Conservation (phyloP, 2,113 vertebrate genomes). For the Glaucidium brasilianum region DNA sequence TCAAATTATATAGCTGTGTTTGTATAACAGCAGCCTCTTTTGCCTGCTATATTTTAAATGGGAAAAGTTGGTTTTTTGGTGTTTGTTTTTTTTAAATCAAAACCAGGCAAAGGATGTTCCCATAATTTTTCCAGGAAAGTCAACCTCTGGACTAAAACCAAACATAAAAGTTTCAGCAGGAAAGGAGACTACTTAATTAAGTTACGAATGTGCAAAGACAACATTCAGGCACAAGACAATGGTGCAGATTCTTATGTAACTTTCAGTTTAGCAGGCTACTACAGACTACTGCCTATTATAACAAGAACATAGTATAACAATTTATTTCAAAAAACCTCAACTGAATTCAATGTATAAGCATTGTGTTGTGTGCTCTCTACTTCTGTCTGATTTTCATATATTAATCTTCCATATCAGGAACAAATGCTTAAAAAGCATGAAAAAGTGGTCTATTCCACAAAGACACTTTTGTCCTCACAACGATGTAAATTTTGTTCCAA, state of each 20-base stretch:
- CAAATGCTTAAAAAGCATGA: background rate
- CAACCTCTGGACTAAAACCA: conserved; percentile 8
- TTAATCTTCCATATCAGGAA: background rate
- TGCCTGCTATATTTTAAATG: background rate
- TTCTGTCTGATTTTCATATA: background rate
- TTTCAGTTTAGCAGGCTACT: background rate
- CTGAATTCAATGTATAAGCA: background rate
- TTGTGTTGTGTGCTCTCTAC: background rate
- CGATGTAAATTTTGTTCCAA: background rate
- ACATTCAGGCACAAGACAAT: background rate
- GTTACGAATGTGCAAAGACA: background rate
- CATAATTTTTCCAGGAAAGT: conserved; percentile 28
- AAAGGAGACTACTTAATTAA: background rate
- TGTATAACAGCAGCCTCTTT: background rate
- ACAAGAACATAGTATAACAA: background rate
- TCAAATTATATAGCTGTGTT: background rate
- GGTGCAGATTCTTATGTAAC: background rate
- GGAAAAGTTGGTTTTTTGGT: background rate
- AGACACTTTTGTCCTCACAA: background rate
- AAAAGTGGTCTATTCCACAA: background rate
- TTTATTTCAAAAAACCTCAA: background rate
- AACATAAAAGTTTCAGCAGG: background rate
- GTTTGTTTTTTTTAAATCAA: background rate
- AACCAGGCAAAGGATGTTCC: conserved; percentile 13
- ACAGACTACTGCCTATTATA: background rate